A percentile compares a stretch with the other conserved stretches of the same genome.
Conservation (phyloP, 2,113 vertebrate species). For the Tachysurus vachellii region DNA sequence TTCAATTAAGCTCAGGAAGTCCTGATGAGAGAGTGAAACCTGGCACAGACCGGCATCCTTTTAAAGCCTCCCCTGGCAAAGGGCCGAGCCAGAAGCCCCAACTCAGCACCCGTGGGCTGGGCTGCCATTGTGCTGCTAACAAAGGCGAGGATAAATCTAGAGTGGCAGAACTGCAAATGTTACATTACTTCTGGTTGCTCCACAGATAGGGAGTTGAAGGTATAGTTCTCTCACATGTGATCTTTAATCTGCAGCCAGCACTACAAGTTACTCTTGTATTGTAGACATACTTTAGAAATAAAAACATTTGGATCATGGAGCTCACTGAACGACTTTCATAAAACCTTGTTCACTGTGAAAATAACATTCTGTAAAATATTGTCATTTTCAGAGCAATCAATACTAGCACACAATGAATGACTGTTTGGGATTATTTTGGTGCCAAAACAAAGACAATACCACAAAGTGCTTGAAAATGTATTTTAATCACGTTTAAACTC, state of each 20-base stretch:
- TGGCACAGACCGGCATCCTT: constrained; percentile 70
- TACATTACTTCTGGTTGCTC: constrained; percentile 64
- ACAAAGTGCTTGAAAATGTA: not conserved
- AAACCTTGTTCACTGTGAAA: not conserved
- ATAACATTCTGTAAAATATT: not conserved
- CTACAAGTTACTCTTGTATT: not conserved
- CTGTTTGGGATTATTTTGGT: not conserved
- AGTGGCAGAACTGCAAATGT: constrained; percentile 75
- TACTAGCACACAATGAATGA: not conserved
- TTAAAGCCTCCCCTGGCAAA: constrained; percentile 80
- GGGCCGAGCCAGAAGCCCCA: constrained; percentile 71
- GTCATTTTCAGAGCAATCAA: not conserved
- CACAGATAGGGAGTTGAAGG: not conserved
- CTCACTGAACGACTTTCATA: not conserved
- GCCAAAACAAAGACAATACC: not conserved
- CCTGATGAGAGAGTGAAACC: constrained; percentile 72
- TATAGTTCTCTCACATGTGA: not conserved
- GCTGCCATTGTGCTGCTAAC: constrained; percentile 63
- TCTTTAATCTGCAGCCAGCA: not conserved
- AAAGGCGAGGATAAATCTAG: constrained; percentile 72
- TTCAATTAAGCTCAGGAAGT: constrained; percentile 68
- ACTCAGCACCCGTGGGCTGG: constrained; percentile 66
- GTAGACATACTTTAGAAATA: not conserved
- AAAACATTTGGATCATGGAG: not conserved
- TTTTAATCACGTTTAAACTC: not conserved